A percentile compares a stretch with the other conserved stretches of the same genome.
Conservation (phyloP, 2,113 vertebrate genomes). For the Echinops telfairi region DNA sequence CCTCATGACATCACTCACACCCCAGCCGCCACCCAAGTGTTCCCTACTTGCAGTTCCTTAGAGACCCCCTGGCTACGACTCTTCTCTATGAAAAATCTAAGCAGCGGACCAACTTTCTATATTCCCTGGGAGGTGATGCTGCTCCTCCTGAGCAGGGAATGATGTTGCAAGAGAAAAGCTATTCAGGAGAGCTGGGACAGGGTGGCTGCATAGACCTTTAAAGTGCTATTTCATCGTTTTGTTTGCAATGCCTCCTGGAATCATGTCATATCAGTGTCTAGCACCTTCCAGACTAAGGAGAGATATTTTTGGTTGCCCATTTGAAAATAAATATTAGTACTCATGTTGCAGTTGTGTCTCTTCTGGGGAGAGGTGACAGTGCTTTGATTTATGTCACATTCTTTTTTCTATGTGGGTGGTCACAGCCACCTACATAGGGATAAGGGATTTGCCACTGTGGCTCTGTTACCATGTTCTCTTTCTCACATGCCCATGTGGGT, state of each 20-base stretch:
- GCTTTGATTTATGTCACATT: background rate
- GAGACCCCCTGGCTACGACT: too few species aligned
- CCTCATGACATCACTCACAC: background rate
- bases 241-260: conserved; percentile 11
- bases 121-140: background rate
- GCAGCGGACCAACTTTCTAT: background rate
- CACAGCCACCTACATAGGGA: background rate
- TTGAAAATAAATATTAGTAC: conserved; percentile 50
- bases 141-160: background rate
- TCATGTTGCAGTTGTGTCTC: conserved; percentile 35
- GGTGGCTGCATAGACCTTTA: background rate
- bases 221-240: conserved; percentile 63
- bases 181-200: background rate
- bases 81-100: background rate
- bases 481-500: background rate
- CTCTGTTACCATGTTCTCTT: background rate
- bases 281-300: conserved; percentile 52
- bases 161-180: background rate
- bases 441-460: background rate
- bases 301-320: conserved; percentile 57
- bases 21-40: too few species aligned
- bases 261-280: conserved; percentile 39
- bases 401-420: background rate
- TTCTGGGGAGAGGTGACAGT: background rate
- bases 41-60: background rate